These are phyloP conservation scores for Papilio glaucus DNA, from an alignment of 1,140 invertebrate species.

Conservation along the genomic window DNA sequence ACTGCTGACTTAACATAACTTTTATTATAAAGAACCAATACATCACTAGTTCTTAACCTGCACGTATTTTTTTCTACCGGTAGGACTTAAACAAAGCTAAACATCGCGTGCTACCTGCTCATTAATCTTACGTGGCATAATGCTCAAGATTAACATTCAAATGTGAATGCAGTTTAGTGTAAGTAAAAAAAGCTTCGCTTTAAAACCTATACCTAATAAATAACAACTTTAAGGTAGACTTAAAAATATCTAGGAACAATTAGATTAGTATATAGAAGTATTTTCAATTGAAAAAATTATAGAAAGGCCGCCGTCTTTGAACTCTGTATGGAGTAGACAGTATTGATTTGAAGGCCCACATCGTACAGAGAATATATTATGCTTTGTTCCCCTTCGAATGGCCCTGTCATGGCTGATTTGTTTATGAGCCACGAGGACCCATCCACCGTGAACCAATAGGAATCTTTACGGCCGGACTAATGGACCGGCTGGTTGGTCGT, in stretches of 20 bases:
- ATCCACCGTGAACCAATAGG: too few relatives aligned
- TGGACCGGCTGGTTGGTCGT: too few relatives aligned
- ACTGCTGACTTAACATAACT: not conserved
- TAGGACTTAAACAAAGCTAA: conserved; percentile 22
- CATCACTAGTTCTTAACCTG: conserved; percentile 2
- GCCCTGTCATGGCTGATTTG: too few relatives aligned
- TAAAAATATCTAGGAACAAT: not conserved
- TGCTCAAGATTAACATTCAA: conserved; percentile 25
- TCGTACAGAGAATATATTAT: too few relatives aligned
- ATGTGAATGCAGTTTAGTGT: conserved; percentile 23
- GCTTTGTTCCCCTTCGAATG: too few relatives aligned
- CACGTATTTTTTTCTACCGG: conserved; percentile 7
- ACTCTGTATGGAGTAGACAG: too few relatives aligned
- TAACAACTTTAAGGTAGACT: not conserved
- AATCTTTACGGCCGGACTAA: too few relatives aligned
- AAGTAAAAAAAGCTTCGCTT: not conserved
- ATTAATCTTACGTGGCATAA: conserved; percentile 23
- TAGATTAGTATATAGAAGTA: too few relatives aligned
- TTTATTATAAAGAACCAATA: not conserved
- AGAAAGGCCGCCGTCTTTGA: too few relatives aligned
- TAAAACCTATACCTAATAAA: conserved; percentile 8
- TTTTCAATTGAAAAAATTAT: too few relatives aligned
- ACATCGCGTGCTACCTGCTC: conserved; percentile 6
- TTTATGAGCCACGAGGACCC: too few relatives aligned
- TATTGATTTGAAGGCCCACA: too few relatives aligned